These are phyloP conservation scores for Battus philenor DNA, from an alignment of 1,140 invertebrate species.

Conservation along the genomic window DNA sequence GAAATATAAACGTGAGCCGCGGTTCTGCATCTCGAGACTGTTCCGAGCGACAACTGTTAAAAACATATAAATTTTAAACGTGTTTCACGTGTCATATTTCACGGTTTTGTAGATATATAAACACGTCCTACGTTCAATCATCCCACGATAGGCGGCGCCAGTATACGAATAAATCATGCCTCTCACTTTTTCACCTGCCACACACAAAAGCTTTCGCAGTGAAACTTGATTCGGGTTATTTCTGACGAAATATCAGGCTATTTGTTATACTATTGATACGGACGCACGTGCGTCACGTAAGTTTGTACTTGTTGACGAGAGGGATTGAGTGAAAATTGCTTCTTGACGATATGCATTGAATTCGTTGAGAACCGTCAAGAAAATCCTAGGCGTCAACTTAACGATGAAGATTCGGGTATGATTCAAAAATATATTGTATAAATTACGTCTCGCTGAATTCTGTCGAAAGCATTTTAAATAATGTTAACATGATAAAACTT, in stretches of 20 bases:
- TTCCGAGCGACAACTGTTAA: conserved; percentile 32
- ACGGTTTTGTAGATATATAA: conserved; percentile 64
- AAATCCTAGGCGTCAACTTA: conserved; percentile 26
- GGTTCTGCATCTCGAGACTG: conserved; percentile 15
- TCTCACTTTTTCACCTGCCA: conserved; percentile 75
- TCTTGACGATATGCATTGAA: conserved; percentile 61
- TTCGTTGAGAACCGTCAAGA: conserved; percentile 45
- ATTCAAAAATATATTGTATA: background rate
- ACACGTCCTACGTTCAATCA: conserved; percentile 70
- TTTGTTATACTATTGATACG: conserved; percentile 75
- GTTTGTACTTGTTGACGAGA: conserved; percentile 69
- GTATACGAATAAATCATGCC: conserved; percentile 70
- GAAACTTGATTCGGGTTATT: conserved; percentile 75
- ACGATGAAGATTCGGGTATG: conserved; percentile 10
- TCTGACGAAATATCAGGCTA: conserved; percentile 74
- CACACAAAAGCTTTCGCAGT: conserved; percentile 71
- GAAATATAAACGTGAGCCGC: conserved; percentile 9
- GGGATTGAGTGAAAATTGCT: conserved; percentile 69
- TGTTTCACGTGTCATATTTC: conserved; percentile 66
- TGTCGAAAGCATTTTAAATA: too few species aligned
- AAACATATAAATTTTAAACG: conserved; percentile 38
- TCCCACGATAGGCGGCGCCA: conserved; percentile 65
- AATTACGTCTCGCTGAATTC: background rate
- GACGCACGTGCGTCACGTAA: conserved; percentile 66
- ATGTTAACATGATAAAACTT: too few species aligned